Evolutionary conservation across 2,113 vertebrate species (phyloP).

Genomic region (Colius striatus): DNA sequence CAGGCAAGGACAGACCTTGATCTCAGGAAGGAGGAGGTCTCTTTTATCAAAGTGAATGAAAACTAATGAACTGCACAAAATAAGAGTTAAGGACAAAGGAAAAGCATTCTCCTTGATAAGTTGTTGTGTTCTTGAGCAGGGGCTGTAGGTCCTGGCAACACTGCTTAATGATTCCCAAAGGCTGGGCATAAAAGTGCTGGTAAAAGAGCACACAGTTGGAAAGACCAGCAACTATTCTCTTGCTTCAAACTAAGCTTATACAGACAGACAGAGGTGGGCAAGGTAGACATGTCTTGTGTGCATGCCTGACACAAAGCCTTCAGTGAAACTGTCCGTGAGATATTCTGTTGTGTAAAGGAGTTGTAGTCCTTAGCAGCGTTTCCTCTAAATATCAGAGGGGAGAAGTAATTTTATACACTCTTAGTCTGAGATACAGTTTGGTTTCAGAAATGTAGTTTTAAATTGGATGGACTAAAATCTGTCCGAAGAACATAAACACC

Average conservation of each 20-base stretch:
- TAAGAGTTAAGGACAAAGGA: background rate
- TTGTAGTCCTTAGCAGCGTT: background rate
- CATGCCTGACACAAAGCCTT: background rate
- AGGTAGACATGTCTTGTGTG: background rate
- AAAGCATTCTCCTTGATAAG: background rate
- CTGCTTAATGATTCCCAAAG: background rate
- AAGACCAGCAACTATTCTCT: background rate
- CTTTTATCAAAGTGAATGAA: background rate
- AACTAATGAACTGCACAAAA: background rate
- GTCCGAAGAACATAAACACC: background rate
- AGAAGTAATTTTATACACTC: background rate
- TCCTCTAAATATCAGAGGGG: background rate
- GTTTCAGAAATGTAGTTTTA: background rate
- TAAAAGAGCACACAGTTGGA: background rate
- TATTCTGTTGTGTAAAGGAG: background rate
- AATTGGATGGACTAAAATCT: background rate
- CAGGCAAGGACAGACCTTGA: background rate
- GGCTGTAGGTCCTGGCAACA: background rate
- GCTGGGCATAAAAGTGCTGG: background rate
- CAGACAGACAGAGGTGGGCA: background rate
- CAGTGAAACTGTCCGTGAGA: background rate
- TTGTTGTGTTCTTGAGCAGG: background rate
- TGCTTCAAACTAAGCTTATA: background rate
- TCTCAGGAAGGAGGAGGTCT: background rate
- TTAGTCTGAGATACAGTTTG: background rate